phyloP scores from a whole-genome alignment of 1,140 invertebrate species.

The Anastrepha obliqua region DNA sequence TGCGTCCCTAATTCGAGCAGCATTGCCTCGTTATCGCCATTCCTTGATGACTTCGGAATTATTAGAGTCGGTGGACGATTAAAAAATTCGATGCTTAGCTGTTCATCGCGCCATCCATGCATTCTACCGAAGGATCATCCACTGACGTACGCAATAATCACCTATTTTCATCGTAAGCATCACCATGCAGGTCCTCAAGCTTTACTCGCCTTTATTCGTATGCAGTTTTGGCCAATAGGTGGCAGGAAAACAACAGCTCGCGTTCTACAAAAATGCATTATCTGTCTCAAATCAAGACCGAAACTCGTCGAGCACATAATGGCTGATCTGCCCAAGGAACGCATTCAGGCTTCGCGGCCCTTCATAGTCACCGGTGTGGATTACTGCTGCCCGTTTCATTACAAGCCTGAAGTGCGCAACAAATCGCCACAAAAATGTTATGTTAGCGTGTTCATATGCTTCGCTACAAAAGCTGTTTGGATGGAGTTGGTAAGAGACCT shows the following conservation, averaged over 20 bases:
- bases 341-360: constrained; percentile 58
- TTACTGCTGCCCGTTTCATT: too few species aligned
- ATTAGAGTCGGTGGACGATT: constrained; percentile 26
- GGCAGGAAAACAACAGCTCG: too few species aligned
- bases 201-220: background rate
- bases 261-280: constrained; percentile 42
- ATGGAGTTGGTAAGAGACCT: too few species aligned
- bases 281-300: constrained; percentile 38
- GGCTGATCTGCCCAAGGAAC: constrained; percentile 67
- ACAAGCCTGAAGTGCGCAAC: too few species aligned
- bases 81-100: constrained; percentile 23
- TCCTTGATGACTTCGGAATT: constrained; percentile 24
- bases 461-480: too few species aligned
- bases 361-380: constrained; percentile 65
- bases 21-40: constrained; percentile 54
- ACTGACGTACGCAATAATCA: background rate
- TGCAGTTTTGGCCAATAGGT: constrained; percentile 53
- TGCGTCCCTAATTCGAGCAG: background rate
- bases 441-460: too few species aligned
- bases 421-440: too few species aligned
- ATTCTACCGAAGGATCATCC: constrained; percentile 25
- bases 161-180: constrained; percentile 48
- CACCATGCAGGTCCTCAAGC: constrained; percentile 47
- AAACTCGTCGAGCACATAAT: constrained; percentile 16
- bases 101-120: background rate